Conservation (phyloP, 2,797 vertebrate species). For the Pseudochirops cupreus region DNA sequence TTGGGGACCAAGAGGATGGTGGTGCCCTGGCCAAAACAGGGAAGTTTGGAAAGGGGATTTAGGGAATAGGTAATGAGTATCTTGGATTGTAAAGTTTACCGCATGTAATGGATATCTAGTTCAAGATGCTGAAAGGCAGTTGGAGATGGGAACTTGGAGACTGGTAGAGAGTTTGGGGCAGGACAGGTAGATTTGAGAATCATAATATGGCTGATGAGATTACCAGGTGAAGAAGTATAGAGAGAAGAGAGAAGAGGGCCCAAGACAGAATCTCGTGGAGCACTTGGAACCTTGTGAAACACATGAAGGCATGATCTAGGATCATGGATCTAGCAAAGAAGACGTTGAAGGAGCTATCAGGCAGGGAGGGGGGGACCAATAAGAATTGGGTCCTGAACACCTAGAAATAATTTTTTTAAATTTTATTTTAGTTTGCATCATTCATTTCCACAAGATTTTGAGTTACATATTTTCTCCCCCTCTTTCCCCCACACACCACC, state of each 20-base stretch:
- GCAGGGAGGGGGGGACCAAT: neutral
- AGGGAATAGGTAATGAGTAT: neutral
- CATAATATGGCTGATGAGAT: neutral
- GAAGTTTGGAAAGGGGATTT: neutral
- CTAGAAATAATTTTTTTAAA: neutral
- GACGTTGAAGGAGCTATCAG: neutral
- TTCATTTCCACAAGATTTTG: no score
- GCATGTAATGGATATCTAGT: neutral
- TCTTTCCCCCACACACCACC: no score
- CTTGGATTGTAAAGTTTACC: neutral
- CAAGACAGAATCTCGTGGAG: no score
- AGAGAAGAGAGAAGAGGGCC: neutral
- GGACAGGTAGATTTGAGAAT: neutral
- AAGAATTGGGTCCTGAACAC: neutral
- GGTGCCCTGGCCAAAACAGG: neutral
- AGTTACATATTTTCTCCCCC: no score
- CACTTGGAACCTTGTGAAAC: neutral
- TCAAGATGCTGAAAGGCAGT: neutral
- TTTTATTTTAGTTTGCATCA: no score
- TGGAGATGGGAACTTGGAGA: neutral
- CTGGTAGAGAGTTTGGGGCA: neutral
- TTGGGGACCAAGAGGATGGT: neutral
- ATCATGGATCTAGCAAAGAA: neutral
- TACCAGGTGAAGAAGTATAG: neutral
- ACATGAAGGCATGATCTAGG: neutral